A percentile compares a stretch with the other conserved stretches of the same genome.
Evolutionary conservation across 2,113 vertebrate species (phyloP).

Genomic region (Sturnus vulgaris): DNA sequence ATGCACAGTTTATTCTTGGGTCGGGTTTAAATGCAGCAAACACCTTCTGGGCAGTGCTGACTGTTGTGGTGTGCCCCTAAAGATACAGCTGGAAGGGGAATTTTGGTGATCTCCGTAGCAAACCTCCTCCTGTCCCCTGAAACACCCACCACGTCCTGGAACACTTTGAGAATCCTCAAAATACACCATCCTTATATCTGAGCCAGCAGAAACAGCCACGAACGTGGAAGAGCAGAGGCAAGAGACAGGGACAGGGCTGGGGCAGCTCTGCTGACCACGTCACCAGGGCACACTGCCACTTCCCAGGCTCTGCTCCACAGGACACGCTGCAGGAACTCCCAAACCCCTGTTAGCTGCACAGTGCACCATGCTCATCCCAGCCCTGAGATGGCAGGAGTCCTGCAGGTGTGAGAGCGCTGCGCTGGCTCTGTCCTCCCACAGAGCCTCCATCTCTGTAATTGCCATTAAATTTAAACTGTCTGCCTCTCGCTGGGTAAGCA

Average conservation of each 20-base stretch:
- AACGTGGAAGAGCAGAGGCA: not conserved
- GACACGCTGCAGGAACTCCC: not conserved
- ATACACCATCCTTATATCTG: not conserved
- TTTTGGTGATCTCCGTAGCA: not conserved
- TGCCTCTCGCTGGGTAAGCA: not conserved
- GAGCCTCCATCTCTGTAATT: not conserved
- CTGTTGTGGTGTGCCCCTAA: not conserved
- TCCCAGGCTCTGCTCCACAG: not conserved
- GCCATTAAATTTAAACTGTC: not conserved
- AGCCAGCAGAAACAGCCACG: not conserved
- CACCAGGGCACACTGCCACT: not conserved
- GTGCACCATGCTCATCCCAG: not conserved
- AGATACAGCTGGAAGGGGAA: not conserved
- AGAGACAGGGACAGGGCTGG: not conserved
- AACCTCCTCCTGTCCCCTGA: not conserved
- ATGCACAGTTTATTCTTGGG: conserved; percentile 23
- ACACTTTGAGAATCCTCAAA: not conserved
- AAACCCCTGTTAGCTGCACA: not conserved
- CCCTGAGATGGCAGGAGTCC: not conserved
- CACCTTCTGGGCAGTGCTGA: not conserved
- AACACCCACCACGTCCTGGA: not conserved
- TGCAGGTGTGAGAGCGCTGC: not conserved
- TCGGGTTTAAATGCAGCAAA: not conserved
- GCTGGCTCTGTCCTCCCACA: not conserved
- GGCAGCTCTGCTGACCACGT: not conserved